Evolutionary conservation across 2,797 vertebrate species (phyloP), one percentile per base, ranked within the genome.

Genomic region (Anniella stebbinsi): DNA sequence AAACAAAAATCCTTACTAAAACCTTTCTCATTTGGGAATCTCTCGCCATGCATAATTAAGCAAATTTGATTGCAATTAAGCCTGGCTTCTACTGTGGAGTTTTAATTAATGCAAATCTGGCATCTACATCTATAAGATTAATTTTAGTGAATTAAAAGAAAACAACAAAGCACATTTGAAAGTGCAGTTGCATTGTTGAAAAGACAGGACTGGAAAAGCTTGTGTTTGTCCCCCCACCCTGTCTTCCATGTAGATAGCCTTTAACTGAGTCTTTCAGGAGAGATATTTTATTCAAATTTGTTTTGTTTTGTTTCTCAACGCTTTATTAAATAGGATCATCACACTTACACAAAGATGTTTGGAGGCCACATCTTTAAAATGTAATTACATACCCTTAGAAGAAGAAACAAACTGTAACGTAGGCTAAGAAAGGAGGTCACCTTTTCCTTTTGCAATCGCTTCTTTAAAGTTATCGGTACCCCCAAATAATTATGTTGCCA

Each of bases 11-110:
- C 97, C 98, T 97, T 98, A 98, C 98, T 98, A 99, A 99, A 99
- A 99, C 98, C 98, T 98, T 98, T 97, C 98, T 99, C 98, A 98
- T 99, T 98, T 99, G 99, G 99, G 99, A 99, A 99, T 99, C 98
- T 99, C 98, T 99, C 98, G 98, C 98, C 98, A 99, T 99, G 99
- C 99, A 99, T 99, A 99, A 99, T 99, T 99, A 99, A 99, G 99
- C 99, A 99, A 99, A 99, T 99, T 99, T 99, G 99, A 99, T 99
- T 99, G 99, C 99, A 99, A 99, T 99, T 99, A 99, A 99, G 99
- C 98, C 98, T 98, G 98, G 99, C 98, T 99, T 99, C 99, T 99
- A 99, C 98, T 98, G 98, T 98, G 98, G 98, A 98, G 98, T 99
- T 99, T 99, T 99, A 99, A 99, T 99, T 99, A 99, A 99, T 99